phyloP scores from a whole-genome alignment of 2,888 invertebrate species.

The Emmelina monodactyla region DNA sequence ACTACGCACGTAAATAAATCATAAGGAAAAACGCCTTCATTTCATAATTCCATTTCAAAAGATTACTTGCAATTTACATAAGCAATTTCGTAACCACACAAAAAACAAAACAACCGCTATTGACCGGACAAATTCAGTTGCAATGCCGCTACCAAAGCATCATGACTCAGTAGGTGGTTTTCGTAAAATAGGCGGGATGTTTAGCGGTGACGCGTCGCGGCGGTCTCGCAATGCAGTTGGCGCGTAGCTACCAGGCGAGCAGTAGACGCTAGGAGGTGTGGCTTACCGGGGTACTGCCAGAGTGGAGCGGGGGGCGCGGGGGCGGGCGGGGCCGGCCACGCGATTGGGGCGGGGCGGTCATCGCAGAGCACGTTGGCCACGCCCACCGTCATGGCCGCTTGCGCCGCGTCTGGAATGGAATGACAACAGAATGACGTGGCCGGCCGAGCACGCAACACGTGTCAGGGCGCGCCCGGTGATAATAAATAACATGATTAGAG shows the following conservation, averaged over 20 bases:
- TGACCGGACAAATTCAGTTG: slow-evolving; percentile 34
- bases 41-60: neutral
- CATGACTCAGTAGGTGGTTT: slow-evolving; percentile 41
- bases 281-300: slow-evolving; percentile 80
- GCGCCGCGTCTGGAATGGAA: slow-evolving; percentile 65
- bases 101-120: slow-evolving; percentile 19
- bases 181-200: slow-evolving; percentile 23
- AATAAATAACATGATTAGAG: too few relatives aligned
- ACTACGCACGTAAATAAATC: too few relatives aligned
- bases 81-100: neutral
- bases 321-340: slow-evolving; percentile 62
- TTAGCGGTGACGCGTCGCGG: slow-evolving; percentile 27
- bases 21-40: too few relatives aligned
- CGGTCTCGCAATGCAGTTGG: slow-evolving; percentile 62
- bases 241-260: slow-evolving; percentile 63
- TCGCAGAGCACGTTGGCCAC: slow-evolving; percentile 71
- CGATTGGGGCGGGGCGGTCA: slow-evolving; percentile 67
- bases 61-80: neutral
- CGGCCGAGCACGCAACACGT: slow-evolving; percentile 30
- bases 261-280: slow-evolving; percentile 50
- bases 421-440: slow-evolving; percentile 47
- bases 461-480: too few relatives aligned
- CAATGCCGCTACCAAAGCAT: slow-evolving; percentile 54
- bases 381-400: slow-evolving; percentile 73
- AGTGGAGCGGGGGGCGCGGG: slow-evolving; percentile 73